A percentile compares a stretch with the other conserved stretches of the same genome.
phyloP scores from a whole-genome alignment of 2,113 vertebrate genomes.

The Ameiurus melas region DNA sequence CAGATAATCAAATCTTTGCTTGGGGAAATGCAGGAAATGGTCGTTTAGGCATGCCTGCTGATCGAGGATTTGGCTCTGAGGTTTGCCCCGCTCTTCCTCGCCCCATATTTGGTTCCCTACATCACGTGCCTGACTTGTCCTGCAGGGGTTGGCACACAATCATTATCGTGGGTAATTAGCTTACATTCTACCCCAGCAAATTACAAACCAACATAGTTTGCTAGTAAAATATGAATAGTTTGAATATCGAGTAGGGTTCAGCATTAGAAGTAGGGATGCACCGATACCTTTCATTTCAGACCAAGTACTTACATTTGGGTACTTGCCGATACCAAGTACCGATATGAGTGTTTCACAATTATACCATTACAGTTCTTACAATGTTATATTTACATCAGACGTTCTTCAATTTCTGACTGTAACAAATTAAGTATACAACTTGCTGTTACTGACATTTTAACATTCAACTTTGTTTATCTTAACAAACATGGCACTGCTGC shows the following conservation, averaged over 20 bases:
- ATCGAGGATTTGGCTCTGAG: conserved; percentile 90
- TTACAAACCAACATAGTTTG: neutral
- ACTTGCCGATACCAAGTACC: too few species aligned
- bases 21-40: conserved; percentile 98
- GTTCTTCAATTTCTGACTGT: too few species aligned
- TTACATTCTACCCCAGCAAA: neutral
- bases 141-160: conserved; percentile 98
- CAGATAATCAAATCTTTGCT: conserved; percentile 98
- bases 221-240: neutral
- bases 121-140: conserved; percentile 92
- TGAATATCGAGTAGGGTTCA: neutral
- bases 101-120: conserved; percentile 96
- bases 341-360: too few species aligned
- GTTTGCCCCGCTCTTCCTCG: conserved; percentile 95
- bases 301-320: too few species aligned
- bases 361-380: too few species aligned
- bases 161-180: conserved; percentile 87
- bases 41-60: conserved; percentile 92
- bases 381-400: too few species aligned
- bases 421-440: too few species aligned
- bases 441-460: too few species aligned
- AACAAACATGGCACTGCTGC: too few species aligned
- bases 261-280: neutral
- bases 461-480: too few species aligned
- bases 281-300: too few species aligned